These are phyloP conservation scores for Tanytarsus gracilentus DNA, from an alignment of 2,888 invertebrate species.

Conservation along the genomic window DNA sequence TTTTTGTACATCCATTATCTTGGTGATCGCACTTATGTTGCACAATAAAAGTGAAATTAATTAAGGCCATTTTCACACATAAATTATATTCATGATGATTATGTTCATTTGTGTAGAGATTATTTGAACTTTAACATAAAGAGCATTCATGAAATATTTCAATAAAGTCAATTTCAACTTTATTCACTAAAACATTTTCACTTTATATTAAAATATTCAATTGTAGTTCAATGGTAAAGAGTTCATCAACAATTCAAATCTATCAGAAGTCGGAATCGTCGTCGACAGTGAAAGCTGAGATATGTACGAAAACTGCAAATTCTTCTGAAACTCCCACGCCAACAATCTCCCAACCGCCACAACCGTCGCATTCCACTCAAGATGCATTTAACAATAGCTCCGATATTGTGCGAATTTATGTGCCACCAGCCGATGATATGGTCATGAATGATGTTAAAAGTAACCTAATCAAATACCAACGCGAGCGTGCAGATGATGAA, in stretches of 20 bases:
- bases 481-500: conserved; percentile 20
- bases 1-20: conserved; percentile 4
- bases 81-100: neutral
- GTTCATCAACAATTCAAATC: conserved; percentile 26
- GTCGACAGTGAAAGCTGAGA: neutral
- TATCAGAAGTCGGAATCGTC: conserved; percentile 15
- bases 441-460: neutral
- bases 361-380: too few species aligned
- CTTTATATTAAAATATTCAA: neutral
- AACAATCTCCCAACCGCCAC: conserved; percentile 33
- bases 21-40: too few species aligned
- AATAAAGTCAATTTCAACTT: too few species aligned
- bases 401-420: conserved; percentile 32
- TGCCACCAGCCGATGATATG: conserved; percentile 30
- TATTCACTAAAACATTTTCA: neutral
- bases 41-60: conserved; percentile 13
- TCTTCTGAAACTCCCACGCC: conserved; percentile 31
- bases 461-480: neutral
- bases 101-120: too few species aligned
- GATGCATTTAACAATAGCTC: conserved; percentile 30
- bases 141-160: too few species aligned
- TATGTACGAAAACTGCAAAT: neutral
- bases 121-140: too few species aligned
- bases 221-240: conserved; percentile 24
- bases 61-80: neutral